Conservation (phyloP, 2,888 invertebrate species). For the Laothoe populi region DNA sequence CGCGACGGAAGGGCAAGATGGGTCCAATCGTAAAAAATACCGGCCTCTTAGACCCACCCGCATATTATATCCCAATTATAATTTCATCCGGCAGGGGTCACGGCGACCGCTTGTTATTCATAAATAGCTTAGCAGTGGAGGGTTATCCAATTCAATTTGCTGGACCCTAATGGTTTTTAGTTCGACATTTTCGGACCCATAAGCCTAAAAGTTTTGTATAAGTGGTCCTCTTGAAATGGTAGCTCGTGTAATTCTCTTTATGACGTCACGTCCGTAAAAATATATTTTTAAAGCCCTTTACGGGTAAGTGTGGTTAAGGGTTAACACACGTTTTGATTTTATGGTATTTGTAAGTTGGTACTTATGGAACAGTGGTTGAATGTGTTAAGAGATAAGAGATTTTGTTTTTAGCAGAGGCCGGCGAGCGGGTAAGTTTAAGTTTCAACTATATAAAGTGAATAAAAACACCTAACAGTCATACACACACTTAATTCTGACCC, state of each 20-base stretch:
- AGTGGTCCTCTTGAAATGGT: conserved; percentile 40
- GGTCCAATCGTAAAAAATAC: neutral
- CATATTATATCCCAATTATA: conserved; percentile 63
- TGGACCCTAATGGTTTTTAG: conserved; percentile 71
- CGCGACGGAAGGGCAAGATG: neutral
- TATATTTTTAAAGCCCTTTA: conserved; percentile 8
- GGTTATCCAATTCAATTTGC: conserved; percentile 74
- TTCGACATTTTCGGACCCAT: conserved; percentile 60
- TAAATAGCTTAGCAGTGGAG: conserved; percentile 77
- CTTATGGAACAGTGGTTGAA: neutral
- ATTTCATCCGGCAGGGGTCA: conserved; percentile 65
- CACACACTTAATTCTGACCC: too few species aligned
- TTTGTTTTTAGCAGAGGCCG: too few species aligned
- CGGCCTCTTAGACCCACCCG: conserved; percentile 7
- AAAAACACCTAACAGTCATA: too few species aligned
- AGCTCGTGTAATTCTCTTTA: conserved; percentile 24
- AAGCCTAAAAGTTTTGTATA: conserved; percentile 60
- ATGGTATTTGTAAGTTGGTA: neutral
- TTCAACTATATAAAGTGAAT: too few species aligned
- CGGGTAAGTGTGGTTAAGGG: neutral
- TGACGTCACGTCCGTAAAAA: conserved; percentile 14
- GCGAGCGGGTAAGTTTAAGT: too few species aligned
- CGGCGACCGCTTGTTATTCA: conserved; percentile 67
- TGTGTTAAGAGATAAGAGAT: neutral
- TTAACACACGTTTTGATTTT: neutral